These are phyloP conservation scores for Tenthredo livida DNA, from an alignment of 2,888 invertebrate genomes.

Conservation along the genomic window DNA sequence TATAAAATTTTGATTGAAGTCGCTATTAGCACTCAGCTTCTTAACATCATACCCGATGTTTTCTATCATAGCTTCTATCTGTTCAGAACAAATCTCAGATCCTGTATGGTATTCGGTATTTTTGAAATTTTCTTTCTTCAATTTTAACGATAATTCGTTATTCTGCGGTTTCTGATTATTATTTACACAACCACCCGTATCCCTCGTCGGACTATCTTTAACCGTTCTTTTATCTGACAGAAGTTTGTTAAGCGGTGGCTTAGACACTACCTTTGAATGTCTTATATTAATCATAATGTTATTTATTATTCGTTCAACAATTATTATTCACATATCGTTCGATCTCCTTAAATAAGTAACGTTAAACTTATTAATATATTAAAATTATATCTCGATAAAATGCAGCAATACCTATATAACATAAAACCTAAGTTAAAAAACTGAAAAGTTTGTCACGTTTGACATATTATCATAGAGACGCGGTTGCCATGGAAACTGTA, in stretches of 20 bases:
- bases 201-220: neutral
- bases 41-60: conserved; percentile 45
- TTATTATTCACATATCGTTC: neutral
- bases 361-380: neutral
- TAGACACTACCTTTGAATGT: conserved; percentile 64
- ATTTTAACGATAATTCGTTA: conserved; percentile 2
- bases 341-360: neutral
- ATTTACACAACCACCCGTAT: conserved; percentile 34
- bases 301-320: neutral
- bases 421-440: neutral
- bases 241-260: conserved; percentile 62
- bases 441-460: neutral
- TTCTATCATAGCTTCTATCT: conserved; percentile 39
- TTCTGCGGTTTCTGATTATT: neutral
- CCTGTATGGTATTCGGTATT: neutral
- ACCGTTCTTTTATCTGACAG: conserved; percentile 4
- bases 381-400: conserved; percentile 3
- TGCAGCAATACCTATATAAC: neutral
- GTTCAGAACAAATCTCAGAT: neutral
- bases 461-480: neutral
- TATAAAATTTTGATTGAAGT: conserved; percentile 71
- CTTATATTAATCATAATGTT: conserved; percentile 64
- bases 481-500: conserved; percentile 38
- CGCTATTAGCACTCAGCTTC: conserved; percentile 57
- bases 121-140: neutral